Conservation (phyloP, 2,797 vertebrate species). For the Chaunax sp. region DNA sequence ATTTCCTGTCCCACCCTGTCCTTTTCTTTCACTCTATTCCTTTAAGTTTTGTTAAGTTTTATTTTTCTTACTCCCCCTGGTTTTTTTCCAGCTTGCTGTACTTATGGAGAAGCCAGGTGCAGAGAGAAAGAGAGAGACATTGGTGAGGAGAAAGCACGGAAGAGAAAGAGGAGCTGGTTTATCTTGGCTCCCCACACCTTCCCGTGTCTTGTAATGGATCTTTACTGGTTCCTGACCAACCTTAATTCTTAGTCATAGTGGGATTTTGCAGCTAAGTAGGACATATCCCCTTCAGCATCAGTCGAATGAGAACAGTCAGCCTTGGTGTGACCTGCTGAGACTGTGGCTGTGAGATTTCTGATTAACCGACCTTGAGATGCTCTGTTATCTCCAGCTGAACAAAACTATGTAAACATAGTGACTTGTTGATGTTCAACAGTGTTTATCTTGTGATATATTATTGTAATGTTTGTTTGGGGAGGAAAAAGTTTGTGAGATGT, state of each 20-base stretch:
- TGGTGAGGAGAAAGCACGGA: constrained; percentile 19
- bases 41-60: constrained; percentile 15
- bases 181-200: constrained; percentile 38
- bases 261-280: constrained; percentile 27
- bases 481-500: not conserved
- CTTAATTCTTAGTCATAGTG: constrained; percentile 20
- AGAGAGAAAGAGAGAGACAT: constrained; percentile 1
- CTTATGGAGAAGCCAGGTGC: constrained; percentile 28
- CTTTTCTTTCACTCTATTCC: constrained; percentile 17
- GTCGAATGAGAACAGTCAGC: constrained; percentile 22
- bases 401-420: constrained; percentile 19
- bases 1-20: constrained; percentile 6
- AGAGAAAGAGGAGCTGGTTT: constrained; percentile 30
- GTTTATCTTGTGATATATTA: not conserved
- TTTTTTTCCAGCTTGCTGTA: constrained; percentile 29
- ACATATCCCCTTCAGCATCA: constrained; percentile 3
- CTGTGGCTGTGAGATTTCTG: not conserved
- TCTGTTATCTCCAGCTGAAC: constrained; percentile 27
- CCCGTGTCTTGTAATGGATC: constrained; percentile 15
- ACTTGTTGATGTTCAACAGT: not conserved
- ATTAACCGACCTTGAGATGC: constrained; percentile 9
- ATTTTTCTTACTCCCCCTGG: not conserved
- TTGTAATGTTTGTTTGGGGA: not conserved
- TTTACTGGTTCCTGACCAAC: constrained; percentile 41
- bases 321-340: constrained; percentile 14